Percentiles rank a stretch among this genome's conserved stretches.
Conservation (phyloP, 2,113 vertebrate species). For the Lepisosteus osseus region DNA sequence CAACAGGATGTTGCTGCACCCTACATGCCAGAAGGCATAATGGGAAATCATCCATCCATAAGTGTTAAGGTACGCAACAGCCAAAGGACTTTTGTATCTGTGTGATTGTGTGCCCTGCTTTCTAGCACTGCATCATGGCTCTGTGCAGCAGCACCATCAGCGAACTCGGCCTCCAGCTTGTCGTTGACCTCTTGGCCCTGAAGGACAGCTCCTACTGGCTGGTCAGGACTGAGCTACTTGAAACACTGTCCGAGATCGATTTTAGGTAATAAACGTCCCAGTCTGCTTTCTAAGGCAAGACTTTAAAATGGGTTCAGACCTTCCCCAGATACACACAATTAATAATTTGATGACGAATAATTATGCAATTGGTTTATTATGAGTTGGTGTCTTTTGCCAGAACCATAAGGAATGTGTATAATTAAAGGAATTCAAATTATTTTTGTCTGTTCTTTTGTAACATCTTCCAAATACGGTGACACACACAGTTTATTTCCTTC, state of each 20-base stretch:
- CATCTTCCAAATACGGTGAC: too few relatives aligned
- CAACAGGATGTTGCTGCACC: too few relatives aligned
- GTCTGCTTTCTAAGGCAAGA: background rate
- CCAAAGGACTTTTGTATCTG: conserved; percentile 14
- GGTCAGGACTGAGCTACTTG: conserved; percentile 89
- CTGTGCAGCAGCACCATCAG: conserved; percentile 85
- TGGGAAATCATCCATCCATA: too few relatives aligned
- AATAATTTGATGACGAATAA: too few relatives aligned
- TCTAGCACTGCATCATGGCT: conserved; percentile 88
- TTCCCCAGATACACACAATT: too few relatives aligned
- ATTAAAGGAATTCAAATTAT: too few relatives aligned
- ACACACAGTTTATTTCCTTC: too few relatives aligned
- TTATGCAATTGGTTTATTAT: too few relatives aligned
- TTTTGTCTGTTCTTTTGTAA: too few relatives aligned
- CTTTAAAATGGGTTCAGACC: background rate
- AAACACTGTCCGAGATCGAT: conserved; percentile 90
- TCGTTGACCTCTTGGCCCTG: conserved; percentile 79
- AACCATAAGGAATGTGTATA: too few relatives aligned
- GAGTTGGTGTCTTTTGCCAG: too few relatives aligned
- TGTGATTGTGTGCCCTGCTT: conserved; percentile 12
- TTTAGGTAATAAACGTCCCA: conserved; percentile 71
- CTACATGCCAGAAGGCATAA: too few relatives aligned
- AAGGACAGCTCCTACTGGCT: conserved; percentile 92
- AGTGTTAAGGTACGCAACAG: background rate
- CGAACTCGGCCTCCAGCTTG: conserved; percentile 82